Base-by-base conservation (phyloP, 1,140 invertebrate species). In the Heliothis subflexa region DNA sequence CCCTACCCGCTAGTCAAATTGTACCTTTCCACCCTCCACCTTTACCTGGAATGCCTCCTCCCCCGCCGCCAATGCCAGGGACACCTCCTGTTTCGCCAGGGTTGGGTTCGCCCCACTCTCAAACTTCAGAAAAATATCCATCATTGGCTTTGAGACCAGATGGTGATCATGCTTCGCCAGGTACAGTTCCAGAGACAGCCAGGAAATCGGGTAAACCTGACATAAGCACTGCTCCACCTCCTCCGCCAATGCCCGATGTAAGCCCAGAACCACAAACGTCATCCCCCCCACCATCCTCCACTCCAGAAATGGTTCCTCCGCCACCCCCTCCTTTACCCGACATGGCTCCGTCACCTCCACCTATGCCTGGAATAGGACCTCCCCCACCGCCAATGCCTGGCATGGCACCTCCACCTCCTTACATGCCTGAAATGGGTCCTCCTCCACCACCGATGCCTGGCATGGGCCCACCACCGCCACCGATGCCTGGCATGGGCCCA, bases 1-100 rank as follows among this genome's bases (percentile, higher is more conserved):
- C 47, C 11, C 45, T 54, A 25, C 33, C 45, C 18, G 4, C 62
- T 68, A 68, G 74, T 77, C 62, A 66, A 76, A 66, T 55, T 66
- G 25, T 57, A 71, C 64, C 83, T 74, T 68, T 45, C 14, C 80
- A 84, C 62, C 97, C 96, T 4, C 95, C 95, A 14, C 95, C 95
- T 47, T 89, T 94, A 86, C 87, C 93, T 75, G 93, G 93, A 45
- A 93, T 93, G 80, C 83, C 86, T 18, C 86, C 85, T n/a, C 89
- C 92, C 4, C 91, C 92, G 40, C 91, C 91, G 75, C 88, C 91
- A 28, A 90, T 92, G 73, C 90, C 92, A 16, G 85, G 85, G 71
- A 78, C 66, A 61, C 28, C 62, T 28, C 25, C 59, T 11, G 62
- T 75, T 1, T 73, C 66, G 0, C 66, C 80, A 45, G 70, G 47